These are phyloP conservation scores for Syngnathus rostellatus DNA, from an alignment of 2,797 vertebrate species.

Conservation along the genomic window DNA sequence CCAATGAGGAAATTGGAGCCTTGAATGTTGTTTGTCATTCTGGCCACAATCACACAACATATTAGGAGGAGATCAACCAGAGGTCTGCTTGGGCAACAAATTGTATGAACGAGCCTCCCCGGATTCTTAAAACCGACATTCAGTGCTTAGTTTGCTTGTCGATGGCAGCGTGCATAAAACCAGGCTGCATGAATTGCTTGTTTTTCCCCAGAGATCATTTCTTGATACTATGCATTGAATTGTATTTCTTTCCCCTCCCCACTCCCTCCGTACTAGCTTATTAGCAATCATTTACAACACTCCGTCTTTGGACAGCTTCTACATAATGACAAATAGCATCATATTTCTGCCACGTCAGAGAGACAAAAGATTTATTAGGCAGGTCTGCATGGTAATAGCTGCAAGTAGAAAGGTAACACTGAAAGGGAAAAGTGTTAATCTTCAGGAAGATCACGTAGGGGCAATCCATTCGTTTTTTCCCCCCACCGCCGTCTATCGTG, in stretches of 20 bases:
- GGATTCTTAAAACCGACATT: background rate
- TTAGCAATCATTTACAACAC: background rate
- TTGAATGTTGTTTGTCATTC: no score
- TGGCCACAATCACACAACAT: background rate
- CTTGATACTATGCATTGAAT: background rate
- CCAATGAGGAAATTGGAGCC: no score
- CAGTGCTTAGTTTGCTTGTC: background rate
- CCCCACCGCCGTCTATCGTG: background rate
- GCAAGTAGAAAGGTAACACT: background rate
- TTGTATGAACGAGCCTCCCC: background rate
- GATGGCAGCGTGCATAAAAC: background rate
- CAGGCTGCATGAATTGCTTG: background rate
- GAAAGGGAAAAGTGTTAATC: background rate
- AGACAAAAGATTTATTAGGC: constrained; percentile 3
- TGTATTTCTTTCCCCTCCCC: background rate
- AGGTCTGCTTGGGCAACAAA: background rate
- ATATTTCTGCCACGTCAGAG: background rate
- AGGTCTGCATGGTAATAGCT: background rate
- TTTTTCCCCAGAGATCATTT: background rate
- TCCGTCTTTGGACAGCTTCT: background rate
- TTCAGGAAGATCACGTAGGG: background rate
- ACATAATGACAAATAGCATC: background rate
- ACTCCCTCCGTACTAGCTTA: background rate
- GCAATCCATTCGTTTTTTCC: background rate
- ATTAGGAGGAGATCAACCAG: background rate